Evolutionary conservation across 2,797 vertebrate species (phyloP), one percentile per base, ranked within the genome.

Genomic region (Molothrus ater): DNA sequence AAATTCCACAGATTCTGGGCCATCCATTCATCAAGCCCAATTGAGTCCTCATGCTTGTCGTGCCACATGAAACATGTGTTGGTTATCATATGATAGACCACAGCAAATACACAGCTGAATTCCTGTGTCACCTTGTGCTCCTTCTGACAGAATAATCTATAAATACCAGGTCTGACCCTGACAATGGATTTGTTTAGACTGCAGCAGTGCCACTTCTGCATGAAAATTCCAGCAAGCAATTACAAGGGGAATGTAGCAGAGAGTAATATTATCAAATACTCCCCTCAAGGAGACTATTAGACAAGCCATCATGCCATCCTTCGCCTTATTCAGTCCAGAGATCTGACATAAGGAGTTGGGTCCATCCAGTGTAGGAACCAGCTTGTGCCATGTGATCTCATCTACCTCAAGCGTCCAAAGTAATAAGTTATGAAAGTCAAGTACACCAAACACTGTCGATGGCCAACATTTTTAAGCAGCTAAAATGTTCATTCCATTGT

Each of bases 1-100:
- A 94, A 85, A 93, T 96, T 92, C 94, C 94, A 61, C 54, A 40
- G 88, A 96, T 96, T 92, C 97, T 92, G 65, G 68, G 51, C 56
- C 90, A 16, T 54, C 89, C 89, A 96, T 96, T 70, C 45, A 94
- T 96, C 93, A 96, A 17, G 45, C 20, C 90, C 87, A 97, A 85
- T 11, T 89, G 94, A 92, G 47, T 59, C 73, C 66, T 78, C 42
- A 0, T 88, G 43, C 88, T 87, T 92, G 72, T 57, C 59, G 1
- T 84, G 66, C 82, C 85, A 29, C 40, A 29, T 16, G 63, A 86
- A 91, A 82, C 60, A 9, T 28, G 71, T 69, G 90, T 86, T 91
- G 80, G 81, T 95, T 89, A 65, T 72, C 70, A 63, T 56, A 66
- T 85, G 75, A 93, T 88, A 63, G 42, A 71, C 57, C 61, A 64